Evolutionary conservation across 2,113 vertebrate species (phyloP).

Genomic region (Antennarius striatus): DNA sequence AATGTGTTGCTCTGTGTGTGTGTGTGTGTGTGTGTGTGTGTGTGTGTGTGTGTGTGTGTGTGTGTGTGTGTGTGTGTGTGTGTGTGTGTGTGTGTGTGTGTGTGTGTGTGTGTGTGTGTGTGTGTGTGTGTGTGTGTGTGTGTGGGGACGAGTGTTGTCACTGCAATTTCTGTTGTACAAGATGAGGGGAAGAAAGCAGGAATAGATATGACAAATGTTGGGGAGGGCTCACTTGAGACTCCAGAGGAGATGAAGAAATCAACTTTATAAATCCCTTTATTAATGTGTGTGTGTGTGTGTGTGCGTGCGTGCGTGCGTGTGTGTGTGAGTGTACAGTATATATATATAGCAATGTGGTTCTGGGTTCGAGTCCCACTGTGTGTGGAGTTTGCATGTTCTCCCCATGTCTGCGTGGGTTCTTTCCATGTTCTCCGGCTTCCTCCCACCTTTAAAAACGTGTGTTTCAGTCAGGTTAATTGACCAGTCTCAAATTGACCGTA

Average conservation of each 20-base stretch:
- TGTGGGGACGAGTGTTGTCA: slow-evolving; percentile 5
- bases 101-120: slow-evolving; percentile 11
- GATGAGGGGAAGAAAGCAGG: slow-evolving; percentile 39
- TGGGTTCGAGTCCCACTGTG: too few species aligned
- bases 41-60: slow-evolving; percentile 20
- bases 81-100: slow-evolving; percentile 12
- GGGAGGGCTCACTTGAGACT: slow-evolving; percentile 43
- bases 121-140: slow-evolving; percentile 11
- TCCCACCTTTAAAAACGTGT: too few species aligned
- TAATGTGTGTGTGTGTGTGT: background rate
- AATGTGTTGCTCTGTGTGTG: slow-evolving; percentile 48
- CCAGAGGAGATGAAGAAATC: slow-evolving; percentile 30
- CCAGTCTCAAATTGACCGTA: too few species aligned
- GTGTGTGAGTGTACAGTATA: too few species aligned
- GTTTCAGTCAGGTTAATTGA: too few species aligned
- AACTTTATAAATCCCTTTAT: slow-evolving; percentile 14
- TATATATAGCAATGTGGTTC: too few species aligned
- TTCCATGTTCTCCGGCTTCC: too few species aligned
- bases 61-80: slow-evolving; percentile 10
- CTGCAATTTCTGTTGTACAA: slow-evolving; percentile 43
- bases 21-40: background rate
- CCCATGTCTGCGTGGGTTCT: too few species aligned
- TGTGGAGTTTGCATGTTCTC: too few species aligned
- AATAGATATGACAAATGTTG: slow-evolving; percentile 50
- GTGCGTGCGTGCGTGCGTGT: background rate